These are phyloP conservation scores for Cydia pomonella DNA, from an alignment of 1,140 invertebrate genomes.

Conservation along the genomic window DNA sequence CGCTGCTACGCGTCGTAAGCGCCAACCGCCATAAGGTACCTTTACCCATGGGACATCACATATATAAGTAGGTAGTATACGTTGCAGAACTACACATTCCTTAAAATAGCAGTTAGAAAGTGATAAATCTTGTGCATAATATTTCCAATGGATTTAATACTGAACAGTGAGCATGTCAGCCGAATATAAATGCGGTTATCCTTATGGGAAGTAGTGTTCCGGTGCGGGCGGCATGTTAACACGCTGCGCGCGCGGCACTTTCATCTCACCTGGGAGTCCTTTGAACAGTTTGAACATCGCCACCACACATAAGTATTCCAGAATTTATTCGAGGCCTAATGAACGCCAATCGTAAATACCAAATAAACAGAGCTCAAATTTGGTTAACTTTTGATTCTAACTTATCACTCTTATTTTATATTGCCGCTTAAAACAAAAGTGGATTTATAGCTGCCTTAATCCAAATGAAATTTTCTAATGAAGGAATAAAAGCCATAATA, in stretches of 20 bases:
- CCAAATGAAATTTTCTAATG: neutral
- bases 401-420: neutral
- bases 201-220: constrained; percentile 27
- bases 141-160: neutral
- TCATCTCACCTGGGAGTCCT: constrained; percentile 31
- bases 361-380: neutral
- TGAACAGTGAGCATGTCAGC: neutral
- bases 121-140: neutral
- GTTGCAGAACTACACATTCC: neutral
- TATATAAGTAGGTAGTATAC: no score
- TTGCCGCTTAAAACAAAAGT: constrained; percentile 14
- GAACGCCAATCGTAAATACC: neutral
- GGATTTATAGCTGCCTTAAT: neutral
- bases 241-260: constrained; percentile 20
- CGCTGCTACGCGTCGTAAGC: no score
- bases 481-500: neutral
- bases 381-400: neutral
- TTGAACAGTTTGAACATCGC: neutral
- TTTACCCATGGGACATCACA: no score
- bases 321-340: neutral
- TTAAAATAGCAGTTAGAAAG: neutral
- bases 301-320: neutral
- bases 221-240: constrained; percentile 23
- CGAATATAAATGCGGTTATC: constrained; percentile 18
- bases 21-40: no score